Base-by-base conservation (phyloP, 2,797 vertebrate genomes). In the Liparis tanakae region DNA sequence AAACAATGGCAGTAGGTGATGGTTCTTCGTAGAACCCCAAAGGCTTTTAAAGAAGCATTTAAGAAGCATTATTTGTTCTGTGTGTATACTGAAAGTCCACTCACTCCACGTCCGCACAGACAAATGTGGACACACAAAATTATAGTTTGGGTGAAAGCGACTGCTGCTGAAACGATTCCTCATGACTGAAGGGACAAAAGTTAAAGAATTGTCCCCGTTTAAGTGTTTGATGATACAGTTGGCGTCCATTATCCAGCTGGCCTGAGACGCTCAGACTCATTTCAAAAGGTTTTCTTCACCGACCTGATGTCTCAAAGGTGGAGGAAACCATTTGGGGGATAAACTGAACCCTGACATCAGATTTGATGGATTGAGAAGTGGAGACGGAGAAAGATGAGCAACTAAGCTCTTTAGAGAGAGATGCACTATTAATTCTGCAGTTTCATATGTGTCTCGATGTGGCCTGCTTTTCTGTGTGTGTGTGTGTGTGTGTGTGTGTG, bases 151-250 rank as follows among this genome's bases (percentile, higher is more conserved):
- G 86, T 88, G 72, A 85, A 88, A 84, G 84, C 56, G 14, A 22
- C 64, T 39, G 74, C 71, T 5, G 66, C 56, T 30, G 46, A 57
- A 76, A 50, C 46, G 1, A 73, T 87, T 53, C 13, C 67, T 88
- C 73, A 41, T 9, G 37, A 82, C 51, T 69, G 63, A 17, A 53
- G 65, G 65, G 78, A 80, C 63, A 66, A 56, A 76, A 53, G 73
- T 69, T 68, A 67, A 77, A 63, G 78, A 71, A 72, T 56, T 72
- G 70, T 70, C 22, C 36, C 34, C 48, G 13, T 20, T 39, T 67
- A 72, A 85, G 80, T 53, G 67, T 85, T 84, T 85, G 83, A 87
- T 81, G 74, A 71, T 74, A 64, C 62, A 63, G 25, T 72, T 22
- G 20, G 73, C 75, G 67, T 30, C 25, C 25, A 30, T 30, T 30